These are phyloP conservation scores for Remorina albescens DNA, from an alignment of 2,797 vertebrate genomes.

Conservation along the genomic window DNA sequence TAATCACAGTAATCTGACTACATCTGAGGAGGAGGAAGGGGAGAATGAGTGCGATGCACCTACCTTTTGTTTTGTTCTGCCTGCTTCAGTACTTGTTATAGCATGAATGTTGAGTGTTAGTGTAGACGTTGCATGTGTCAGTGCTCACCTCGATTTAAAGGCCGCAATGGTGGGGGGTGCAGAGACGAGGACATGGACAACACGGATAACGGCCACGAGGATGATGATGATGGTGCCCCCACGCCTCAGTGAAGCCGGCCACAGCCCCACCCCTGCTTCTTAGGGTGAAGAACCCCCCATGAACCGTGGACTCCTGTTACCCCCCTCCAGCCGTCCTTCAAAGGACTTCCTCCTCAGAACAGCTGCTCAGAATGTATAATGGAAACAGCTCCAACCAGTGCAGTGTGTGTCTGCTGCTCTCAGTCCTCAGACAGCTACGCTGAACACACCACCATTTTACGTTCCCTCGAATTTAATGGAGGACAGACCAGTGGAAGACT, in stretches of 20 bases:
- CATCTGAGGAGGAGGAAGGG: conserved; percentile 44
- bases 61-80: conserved; percentile 58
- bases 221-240: background rate
- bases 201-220: no score
- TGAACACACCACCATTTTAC: conserved; percentile 63
- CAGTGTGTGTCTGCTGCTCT: conserved; percentile 58
- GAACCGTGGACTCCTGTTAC: conserved; percentile 72
- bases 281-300: conserved; percentile 63
- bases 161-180: conserved; percentile 17
- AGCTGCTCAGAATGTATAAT: conserved; percentile 80
- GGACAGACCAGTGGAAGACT: conserved; percentile 29
- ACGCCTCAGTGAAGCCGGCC: conserved; percentile 26
- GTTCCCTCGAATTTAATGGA: conserved; percentile 40
- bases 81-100: conserved; percentile 77
- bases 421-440: conserved; percentile 60
- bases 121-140: conserved; percentile 76
- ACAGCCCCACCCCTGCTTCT: conserved; percentile 48
- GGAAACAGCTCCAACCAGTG: conserved; percentile 58
- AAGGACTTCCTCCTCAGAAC: conserved; percentile 79
- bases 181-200: conserved; percentile 8
- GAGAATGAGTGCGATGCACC: conserved; percentile 51
- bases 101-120: conserved; percentile 80
- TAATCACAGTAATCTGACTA: conserved; percentile 59
- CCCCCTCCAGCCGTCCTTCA: conserved; percentile 65
- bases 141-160: conserved; percentile 47